Conservation (phyloP, 1,140 invertebrate genomes). For the Anastrepha ludens region DNA sequence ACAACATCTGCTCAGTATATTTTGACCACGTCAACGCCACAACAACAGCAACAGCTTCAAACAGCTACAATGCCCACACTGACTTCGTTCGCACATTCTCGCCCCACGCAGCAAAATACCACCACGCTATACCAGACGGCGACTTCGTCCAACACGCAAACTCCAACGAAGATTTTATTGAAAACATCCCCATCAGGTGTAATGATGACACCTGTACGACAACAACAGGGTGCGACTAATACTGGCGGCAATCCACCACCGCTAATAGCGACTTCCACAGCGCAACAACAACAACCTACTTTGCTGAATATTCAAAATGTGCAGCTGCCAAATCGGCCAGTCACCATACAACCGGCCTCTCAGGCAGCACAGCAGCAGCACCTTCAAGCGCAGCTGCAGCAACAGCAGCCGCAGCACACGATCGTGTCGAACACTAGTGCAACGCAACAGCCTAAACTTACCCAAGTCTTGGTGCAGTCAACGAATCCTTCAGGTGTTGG, state of each 20-base stretch:
- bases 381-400: conserved; percentile 71
- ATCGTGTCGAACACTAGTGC: conserved; percentile 71
- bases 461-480: conserved; percentile 70
- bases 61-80: conserved; percentile 65
- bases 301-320: conserved; percentile 73
- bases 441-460: conserved; percentile 71
- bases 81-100: conserved; percentile 68
- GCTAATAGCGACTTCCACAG: conserved; percentile 67
- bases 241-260: conserved; percentile 67
- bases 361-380: conserved; percentile 72
- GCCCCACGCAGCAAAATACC: conserved; percentile 64
- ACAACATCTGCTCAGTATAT: conserved; percentile 62
- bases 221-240: conserved; percentile 60
- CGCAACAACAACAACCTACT: conserved; percentile 62
- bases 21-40: conserved; percentile 61
- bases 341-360: conserved; percentile 72
- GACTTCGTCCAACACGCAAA: conserved; percentile 58
- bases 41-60: conserved; percentile 68
- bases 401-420: conserved; percentile 72
- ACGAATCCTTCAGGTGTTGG: conserved; percentile 56
- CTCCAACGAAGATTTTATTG: conserved; percentile 69
- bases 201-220: conserved; percentile 69
- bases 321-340: conserved; percentile 69
- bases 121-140: conserved; percentile 68
- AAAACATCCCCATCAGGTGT: conserved; percentile 66